These are phyloP conservation scores for Blastomussa wellsi DNA, from an alignment of 92 coral and sea anemone species.

Conservation along the genomic window DNA sequence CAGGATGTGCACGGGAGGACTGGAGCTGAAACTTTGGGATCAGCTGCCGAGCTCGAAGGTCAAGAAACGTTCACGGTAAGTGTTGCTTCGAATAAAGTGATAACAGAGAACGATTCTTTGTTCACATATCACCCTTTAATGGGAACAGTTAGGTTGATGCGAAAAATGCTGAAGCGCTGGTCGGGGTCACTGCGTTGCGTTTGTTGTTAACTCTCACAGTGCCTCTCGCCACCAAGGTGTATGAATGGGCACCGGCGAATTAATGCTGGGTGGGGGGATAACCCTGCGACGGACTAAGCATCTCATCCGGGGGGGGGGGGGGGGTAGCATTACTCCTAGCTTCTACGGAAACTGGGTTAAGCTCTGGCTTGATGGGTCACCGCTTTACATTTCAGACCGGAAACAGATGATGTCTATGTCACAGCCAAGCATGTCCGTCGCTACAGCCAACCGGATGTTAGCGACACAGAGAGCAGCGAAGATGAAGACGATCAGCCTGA, in stretches of 20 bases:
- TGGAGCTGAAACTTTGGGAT: conserved; percentile 91
- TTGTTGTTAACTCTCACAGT: too few relatives aligned
- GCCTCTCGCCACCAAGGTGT: too few relatives aligned
- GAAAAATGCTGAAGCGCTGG: background rate
- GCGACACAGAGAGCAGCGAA: conserved; percentile 95
- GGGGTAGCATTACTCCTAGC: too few relatives aligned
- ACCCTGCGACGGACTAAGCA: too few relatives aligned
- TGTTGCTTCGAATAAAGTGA: background rate
- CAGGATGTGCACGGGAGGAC: conserved; percentile 94
- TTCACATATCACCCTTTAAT: background rate
- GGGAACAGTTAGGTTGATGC: background rate
- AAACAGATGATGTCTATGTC: conserved; percentile 76
- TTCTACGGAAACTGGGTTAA: too few relatives aligned
- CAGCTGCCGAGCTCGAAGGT: conserved; percentile 76
- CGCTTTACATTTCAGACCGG: conserved; percentile 60
- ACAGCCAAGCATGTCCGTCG: conserved; percentile 89
- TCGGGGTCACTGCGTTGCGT: too few relatives aligned
- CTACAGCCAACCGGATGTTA: conserved; percentile 73
- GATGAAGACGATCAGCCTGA: conserved; percentile 76
- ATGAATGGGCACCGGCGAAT: too few relatives aligned
- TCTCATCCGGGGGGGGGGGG: too few relatives aligned
- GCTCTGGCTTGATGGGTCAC: too few relatives aligned
- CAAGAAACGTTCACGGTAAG: conserved; percentile 85
- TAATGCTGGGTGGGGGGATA: too few relatives aligned
- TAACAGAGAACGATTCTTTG: background rate